Base-by-base conservation (phyloP, 2,888 invertebrate genomes). In the Apodemia duryi region DNA sequence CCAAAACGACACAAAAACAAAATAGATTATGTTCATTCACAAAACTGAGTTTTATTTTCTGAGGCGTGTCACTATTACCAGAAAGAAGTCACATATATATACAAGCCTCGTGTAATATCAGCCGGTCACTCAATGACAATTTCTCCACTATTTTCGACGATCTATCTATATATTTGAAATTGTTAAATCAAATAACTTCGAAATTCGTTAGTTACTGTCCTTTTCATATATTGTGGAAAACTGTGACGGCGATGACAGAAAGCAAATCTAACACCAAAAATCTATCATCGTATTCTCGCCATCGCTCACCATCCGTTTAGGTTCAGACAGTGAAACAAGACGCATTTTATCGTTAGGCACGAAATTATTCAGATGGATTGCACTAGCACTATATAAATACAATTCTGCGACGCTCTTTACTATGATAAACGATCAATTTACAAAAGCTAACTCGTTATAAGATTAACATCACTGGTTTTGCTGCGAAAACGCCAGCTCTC, bases 401-500 rank as follows among this genome's bases (percentile, higher is more conserved):
- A 82, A 83, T 85, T 82, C 80, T 80, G 78, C 79, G 82, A 84
- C 83, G 84, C 83, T 86, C 84, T 82, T 77, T 81, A 79, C 82
- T 81, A 80, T 82, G 79, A 80, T 80, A 86, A 84, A 87, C 88
- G 86, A 86, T 86, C 83, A 91, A 91, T 90, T 91, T 92, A 91
- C 83, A 89, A 92, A 89, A 88, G 84, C 85, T 88, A 88, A 83
- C 77, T 84, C 90, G 87, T 88, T 92, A 91, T 88, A 92, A 93
- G 93, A 93, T 93, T 92, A 93, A 87, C 93, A 93, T 93, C 93
- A 92, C 93, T 93, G 91, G 91, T 90, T 93, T 88, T 88, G 93
- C 93, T 93, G 93, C 93, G 89, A 92, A 92, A 91, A 92, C 91
- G 91, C 92, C 91, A 91, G 75, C 87, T 89, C 90, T 87, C 91